Evolutionary conservation across 2,888 invertebrate genomes (phyloP), one percentile per base, ranked within the genome.

Genomic region (Nemotelus nigrinus): DNA sequence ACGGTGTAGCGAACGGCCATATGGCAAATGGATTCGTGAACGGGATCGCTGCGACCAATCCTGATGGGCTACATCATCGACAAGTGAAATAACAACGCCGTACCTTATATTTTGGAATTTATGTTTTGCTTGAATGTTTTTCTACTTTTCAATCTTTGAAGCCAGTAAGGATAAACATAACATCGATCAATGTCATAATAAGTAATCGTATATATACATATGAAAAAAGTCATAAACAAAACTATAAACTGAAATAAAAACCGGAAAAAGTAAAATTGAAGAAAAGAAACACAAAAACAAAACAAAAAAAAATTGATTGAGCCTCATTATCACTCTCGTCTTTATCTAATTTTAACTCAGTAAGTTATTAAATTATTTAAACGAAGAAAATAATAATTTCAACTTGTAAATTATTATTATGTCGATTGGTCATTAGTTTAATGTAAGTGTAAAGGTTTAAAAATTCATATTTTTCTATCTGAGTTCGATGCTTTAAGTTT

Each of bases 31-130:
- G 85, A 82, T 45, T 47, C 44, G 60, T 71, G 48, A 76, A 71
- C 63, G 76, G 76, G n/a, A 76, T 63, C 48, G 50, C 25, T 25
- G 25, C 75, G n/a, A 58, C 63, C 82, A 86, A 84, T 84, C 85
- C 85, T 83, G 86, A 85, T 84, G 86, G 86, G 84, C 84, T 87
- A 81, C 87, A 86, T 81, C 86, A 86, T 83, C 83, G 87, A 84
- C 84, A 86, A 85, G 86, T 86, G 84, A 87, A 86, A 87, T 87
- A 86, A 86, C 84, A 83, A 83, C 65, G 76, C 25, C 82, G 80
- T 82, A 81, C 82, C 83, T 82, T 83, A 80, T 25, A 25, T 53
- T 65, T 72, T 77, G 76, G 79, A 77, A 78, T 80, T 80, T 80
- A 77, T 79, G 79, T 79, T 80, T 78, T 65, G 70, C 67, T 72